Conservation (phyloP, 1,140 invertebrate genomes). For the Cyrtorhinus lividipennis region DNA sequence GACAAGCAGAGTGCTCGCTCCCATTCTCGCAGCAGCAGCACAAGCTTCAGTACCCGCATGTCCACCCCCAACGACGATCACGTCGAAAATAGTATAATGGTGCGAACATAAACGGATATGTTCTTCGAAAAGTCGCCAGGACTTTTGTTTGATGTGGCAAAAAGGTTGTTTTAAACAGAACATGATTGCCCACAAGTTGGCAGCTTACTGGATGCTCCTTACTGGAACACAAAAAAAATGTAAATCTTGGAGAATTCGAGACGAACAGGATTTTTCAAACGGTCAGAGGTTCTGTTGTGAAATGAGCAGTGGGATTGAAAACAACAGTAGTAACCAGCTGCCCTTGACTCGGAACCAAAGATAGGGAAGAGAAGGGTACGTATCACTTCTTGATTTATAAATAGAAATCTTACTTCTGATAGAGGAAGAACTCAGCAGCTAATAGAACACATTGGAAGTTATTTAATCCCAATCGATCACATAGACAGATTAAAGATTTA, state of each 20-base stretch:
- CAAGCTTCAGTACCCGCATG: slow-evolving; percentile 90
- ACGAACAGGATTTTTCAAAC: not conserved
- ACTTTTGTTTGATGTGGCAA: not conserved
- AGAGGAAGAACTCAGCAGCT: too few species aligned
- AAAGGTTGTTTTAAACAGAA: not conserved
- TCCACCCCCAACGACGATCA: slow-evolving; percentile 77
- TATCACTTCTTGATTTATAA: too few species aligned
- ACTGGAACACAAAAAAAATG: not conserved
- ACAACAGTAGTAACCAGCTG: not conserved
- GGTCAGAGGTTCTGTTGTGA: not conserved
- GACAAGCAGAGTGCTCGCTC: slow-evolving; percentile 64
- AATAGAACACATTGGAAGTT: too few species aligned
- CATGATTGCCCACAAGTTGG: not conserved
- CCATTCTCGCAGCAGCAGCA: slow-evolving; percentile 71
- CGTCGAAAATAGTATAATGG: slow-evolving; percentile 37
- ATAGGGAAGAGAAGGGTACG: too few species aligned
- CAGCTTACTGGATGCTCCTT: not conserved
- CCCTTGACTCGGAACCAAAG: not conserved
- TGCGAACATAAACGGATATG: not conserved
- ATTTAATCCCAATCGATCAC: too few species aligned
- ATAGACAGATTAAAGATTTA: too few species aligned
- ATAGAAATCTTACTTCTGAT: too few species aligned
- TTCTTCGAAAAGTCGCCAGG: not conserved
- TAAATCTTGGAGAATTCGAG: not conserved
- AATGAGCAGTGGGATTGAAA: not conserved